These are phyloP conservation scores for Carposina sasakii DNA, from an alignment of 1,140 invertebrate genomes.

Conservation along the genomic window DNA sequence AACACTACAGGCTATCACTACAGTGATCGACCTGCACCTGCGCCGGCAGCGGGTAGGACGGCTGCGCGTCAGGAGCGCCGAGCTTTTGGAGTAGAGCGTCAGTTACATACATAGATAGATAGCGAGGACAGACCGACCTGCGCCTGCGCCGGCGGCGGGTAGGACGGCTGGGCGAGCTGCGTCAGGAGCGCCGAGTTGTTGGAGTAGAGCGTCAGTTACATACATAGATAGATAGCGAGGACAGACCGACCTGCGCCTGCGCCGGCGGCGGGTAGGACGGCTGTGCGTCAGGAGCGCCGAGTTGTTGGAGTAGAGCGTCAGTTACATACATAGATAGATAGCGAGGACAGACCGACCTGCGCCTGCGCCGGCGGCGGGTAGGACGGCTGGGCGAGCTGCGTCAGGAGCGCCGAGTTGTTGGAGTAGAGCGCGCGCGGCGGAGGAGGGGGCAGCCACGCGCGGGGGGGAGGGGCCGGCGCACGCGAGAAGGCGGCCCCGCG, in stretches of 20 bases:
- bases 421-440: not conserved
- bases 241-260: conserved; percentile 75
- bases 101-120: no score
- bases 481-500: conserved; percentile 16
- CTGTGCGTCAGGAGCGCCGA: conserved; percentile 58
- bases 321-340: no score
- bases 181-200: conserved; percentile 54
- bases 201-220: no score
- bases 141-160: conserved; percentile 78
- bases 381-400: conserved; percentile 21
- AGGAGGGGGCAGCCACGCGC: conserved; percentile 61
- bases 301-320: conserved; percentile 46
- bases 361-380: conserved; percentile 74
- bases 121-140: conserved; percentile 73
- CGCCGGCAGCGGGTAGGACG: conserved; percentile 64
- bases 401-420: not conserved
- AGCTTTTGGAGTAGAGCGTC: conserved; percentile 33
- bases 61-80: not conserved
- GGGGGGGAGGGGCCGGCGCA: conserved; percentile 46
- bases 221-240: no score
- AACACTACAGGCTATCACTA: not conserved
- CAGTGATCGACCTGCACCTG: conserved; percentile 21
- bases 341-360: conserved; percentile 71
- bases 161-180: conserved; percentile 55
- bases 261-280: conserved; percentile 75